A percentile compares a stretch with the other conserved stretches of the same genome.
phyloP scores from a whole-genome alignment of 2,113 vertebrate genomes.

The Cinclus cinclus region DNA sequence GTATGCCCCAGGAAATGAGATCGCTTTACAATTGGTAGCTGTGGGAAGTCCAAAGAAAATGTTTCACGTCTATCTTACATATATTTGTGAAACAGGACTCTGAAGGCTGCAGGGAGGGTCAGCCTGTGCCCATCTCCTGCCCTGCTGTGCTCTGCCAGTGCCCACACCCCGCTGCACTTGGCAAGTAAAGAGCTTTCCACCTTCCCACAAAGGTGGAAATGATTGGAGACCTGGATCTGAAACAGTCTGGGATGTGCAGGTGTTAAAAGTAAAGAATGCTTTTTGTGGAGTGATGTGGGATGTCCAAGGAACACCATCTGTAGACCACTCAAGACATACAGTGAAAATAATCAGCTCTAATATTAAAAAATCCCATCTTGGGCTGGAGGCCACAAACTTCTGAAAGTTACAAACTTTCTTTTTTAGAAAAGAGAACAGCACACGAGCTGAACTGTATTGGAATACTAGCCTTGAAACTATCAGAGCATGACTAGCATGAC shows the following conservation, averaged over 20 bases:
- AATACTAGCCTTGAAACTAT: neutral
- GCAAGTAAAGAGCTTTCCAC: neutral
- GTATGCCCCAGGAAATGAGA: neutral
- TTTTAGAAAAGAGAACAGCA: neutral
- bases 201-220: neutral
- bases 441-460: neutral
- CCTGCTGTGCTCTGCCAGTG: fast-evolving
- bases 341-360: neutral
- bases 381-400: neutral
- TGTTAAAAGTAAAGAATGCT: neutral
- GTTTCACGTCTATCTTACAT: fast-evolving
- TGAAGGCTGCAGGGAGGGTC: neutral
- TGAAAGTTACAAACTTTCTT: neutral
- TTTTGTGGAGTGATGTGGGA: neutral
- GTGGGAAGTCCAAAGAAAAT: neutral
- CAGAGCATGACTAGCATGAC: too few relatives aligned
- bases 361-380: neutral
- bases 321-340: neutral
- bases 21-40: neutral
- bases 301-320: neutral
- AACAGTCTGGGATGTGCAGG: neutral
- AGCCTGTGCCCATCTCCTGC: neutral
- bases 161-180: fast-evolving
- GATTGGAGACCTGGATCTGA: neutral
- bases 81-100: neutral